Evolutionary conservation across 1,140 invertebrate species (phyloP).

Genomic region (Drosophila saltans): DNA sequence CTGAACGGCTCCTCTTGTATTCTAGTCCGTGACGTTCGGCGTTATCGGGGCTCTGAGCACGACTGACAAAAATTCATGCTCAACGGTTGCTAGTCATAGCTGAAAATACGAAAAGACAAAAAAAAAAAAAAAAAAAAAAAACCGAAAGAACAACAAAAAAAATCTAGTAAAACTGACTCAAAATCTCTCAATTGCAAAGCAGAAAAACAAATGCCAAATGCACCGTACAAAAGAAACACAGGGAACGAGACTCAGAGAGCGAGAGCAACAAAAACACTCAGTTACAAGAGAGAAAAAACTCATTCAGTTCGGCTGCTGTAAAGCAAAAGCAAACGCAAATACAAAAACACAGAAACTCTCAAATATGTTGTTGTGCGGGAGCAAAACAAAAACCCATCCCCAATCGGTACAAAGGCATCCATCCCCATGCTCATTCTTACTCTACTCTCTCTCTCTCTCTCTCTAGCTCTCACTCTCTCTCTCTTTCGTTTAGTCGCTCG

Average conservation of each 20-base stretch:
- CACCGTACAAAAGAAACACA: constrained; percentile 56
- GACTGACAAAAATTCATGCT: constrained; percentile 69
- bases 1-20: neutral
- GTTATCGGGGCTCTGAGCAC: constrained; percentile 77
- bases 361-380: constrained; percentile 25
- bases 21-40: constrained; percentile 49
- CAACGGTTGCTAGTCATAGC: constrained; percentile 71
- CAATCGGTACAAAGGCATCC: constrained; percentile 39
- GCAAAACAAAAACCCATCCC: constrained; percentile 32
- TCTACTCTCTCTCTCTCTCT: constrained; percentile 13
- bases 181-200: constrained; percentile 68
- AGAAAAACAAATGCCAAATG: constrained; percentile 73
- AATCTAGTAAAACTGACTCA: constrained; percentile 19
- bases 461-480: constrained; percentile 16
- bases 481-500: constrained; percentile 19
- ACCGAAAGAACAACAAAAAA: constrained; percentile 48
- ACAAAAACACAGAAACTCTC: neutral
- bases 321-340: neutral
- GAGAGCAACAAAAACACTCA: constrained; percentile 35
- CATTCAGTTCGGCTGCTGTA: constrained; percentile 19
- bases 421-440: constrained; percentile 35
- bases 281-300: constrained; percentile 17
- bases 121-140: constrained; percentile 29
- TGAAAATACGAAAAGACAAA: constrained; percentile 46
- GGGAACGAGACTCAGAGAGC: constrained; percentile 21